Evolutionary conservation across 2,113 vertebrate genomes (phyloP), one percentile per base, ranked within the genome.

Genomic region (Dasyprocta punctata): DNA sequence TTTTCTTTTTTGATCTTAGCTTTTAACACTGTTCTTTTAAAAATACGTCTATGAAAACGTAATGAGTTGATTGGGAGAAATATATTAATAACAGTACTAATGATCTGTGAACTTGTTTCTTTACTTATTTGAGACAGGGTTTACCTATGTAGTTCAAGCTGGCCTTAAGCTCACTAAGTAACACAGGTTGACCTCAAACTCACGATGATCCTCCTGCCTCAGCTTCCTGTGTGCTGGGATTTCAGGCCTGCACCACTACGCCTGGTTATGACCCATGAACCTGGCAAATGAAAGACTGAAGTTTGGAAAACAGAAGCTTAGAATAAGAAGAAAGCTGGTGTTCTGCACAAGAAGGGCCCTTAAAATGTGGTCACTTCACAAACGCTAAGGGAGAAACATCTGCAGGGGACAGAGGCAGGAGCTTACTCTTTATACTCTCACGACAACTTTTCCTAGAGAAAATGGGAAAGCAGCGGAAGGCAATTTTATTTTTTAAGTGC

Each of bases 401-500:
- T 7, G 38, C 8, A 47, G 36, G 69, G 54, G n/a, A 38, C 41
- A 86, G 61, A 93, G 36, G 19, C 20, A 67, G 92, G 44, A 2
- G 24, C 47, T 56, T 30, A 54, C 14, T 52, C 54, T 28, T 24
- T 26, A 71, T 52, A 36, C 61, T 14, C 22, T 81, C 73, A 84
- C 89, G 63, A 58, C 81, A 96, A 54, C 41, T 58, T 86, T n/a
- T 28, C 80, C 81, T 80, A 86, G 82, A 86, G 47, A 38, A 82
- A 69, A 90, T 26, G 47, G 38, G 17, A 82, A 67, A 61, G 61
- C 10, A 33, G 36, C 44, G 60, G 58, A 82, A 85, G 33, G 85
- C 47, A 54, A 88, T 95, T 95, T 93, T 75, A 44, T 38, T 90
- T 90, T 95, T 89, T 86, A 95, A 96, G 80, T 14, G 52, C 85